phyloP scores from a whole-genome alignment of 2,797 vertebrate species.

The Bradypodion ventrale region DNA sequence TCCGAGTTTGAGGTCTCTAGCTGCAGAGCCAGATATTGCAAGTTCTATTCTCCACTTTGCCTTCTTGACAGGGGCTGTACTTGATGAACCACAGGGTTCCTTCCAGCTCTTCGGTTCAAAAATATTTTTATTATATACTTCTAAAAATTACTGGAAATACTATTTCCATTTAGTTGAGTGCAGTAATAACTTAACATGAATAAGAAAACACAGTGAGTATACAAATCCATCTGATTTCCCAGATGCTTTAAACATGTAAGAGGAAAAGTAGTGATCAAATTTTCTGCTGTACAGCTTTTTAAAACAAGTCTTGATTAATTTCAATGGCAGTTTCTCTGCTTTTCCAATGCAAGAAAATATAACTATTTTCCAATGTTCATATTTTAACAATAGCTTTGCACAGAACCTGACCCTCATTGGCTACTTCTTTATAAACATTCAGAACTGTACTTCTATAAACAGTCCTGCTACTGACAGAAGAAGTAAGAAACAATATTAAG shows the following conservation, averaged over 20 bases:
- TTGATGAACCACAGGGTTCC: too few relatives aligned
- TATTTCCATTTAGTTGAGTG: background rate
- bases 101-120: too few relatives aligned
- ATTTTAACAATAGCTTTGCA: background rate
- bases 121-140: too few relatives aligned
- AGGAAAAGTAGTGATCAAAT: background rate
- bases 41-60: too few relatives aligned
- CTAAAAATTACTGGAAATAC: background rate
- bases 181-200: background rate
- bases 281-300: conserved; percentile 8
- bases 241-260: conserved; percentile 1
- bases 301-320: background rate
- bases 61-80: too few relatives aligned
- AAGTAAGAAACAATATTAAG: background rate
- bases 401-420: too few relatives aligned
- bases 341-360: background rate
- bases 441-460: background rate
- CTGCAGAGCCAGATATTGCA: too few relatives aligned
- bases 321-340: background rate
- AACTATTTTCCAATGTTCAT: too few relatives aligned
- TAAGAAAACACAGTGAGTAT: background rate
- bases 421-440: background rate
- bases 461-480: background rate
- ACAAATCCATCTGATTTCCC: background rate
- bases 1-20: background rate